These are phyloP conservation scores for Callitettix versicolor DNA, from an alignment of 1,140 invertebrate species.

Conservation along the genomic window DNA sequence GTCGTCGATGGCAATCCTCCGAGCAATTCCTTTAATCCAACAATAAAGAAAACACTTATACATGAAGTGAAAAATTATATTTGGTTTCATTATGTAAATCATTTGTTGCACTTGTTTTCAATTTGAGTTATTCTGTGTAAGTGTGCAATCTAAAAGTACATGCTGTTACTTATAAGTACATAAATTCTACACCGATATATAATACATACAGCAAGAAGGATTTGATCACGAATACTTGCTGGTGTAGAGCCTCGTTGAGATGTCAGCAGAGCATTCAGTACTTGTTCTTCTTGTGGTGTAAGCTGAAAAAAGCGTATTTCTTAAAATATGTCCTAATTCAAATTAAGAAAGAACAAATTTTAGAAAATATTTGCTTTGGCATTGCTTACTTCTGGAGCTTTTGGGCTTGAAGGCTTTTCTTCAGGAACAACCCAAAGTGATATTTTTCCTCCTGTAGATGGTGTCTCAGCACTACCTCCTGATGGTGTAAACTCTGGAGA, in stretches of 20 bases:
- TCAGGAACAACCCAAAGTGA: slow-evolving; percentile 23
- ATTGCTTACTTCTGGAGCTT: not conserved
- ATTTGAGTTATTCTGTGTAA: too few species aligned
- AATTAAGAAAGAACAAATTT: too few species aligned
- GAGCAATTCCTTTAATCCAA: too few species aligned
- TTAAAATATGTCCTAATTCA: too few species aligned
- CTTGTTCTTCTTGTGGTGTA: slow-evolving; percentile 16
- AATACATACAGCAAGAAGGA: slow-evolving; percentile 20
- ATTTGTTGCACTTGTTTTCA: too few species aligned
- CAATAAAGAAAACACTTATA: too few species aligned
- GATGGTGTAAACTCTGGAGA: not conserved
- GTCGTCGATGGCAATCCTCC: slow-evolving; percentile 3
- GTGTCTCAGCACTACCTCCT: not conserved
- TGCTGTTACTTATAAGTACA: too few species aligned
- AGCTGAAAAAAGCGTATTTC: slow-evolving; percentile 10
- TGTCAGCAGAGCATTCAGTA: slow-evolving; percentile 18
- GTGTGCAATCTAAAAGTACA: too few species aligned
- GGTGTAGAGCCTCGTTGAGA: slow-evolving; percentile 13
- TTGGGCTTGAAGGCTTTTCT: not conserved
- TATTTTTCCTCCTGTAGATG: slow-evolving; percentile 19
- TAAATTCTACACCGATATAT: too few species aligned
- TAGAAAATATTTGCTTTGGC: too few species aligned
- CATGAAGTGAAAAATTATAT: too few species aligned
- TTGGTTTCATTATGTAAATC: too few species aligned
- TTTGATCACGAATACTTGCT: slow-evolving; percentile 17